Percentiles rank a stretch among this genome's conserved stretches.
phyloP scores from a whole-genome alignment of 2,113 vertebrate species.

The Geothlypis trichas region DNA sequence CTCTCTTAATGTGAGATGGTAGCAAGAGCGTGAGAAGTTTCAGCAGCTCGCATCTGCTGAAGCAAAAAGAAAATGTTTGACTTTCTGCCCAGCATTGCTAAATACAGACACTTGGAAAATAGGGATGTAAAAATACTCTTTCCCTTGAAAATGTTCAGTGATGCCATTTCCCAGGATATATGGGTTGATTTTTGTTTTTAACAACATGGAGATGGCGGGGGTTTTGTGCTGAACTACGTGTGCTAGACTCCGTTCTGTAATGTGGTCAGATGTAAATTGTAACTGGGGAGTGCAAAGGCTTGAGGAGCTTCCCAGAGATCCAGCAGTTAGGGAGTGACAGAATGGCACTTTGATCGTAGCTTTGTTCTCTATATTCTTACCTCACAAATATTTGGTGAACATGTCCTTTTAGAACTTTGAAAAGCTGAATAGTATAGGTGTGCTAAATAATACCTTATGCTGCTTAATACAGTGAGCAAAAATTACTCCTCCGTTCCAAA shows the following conservation, averaged over 20 bases:
- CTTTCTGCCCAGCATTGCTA: slow-evolving; percentile 54
- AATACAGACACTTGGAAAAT: slow-evolving; percentile 37
- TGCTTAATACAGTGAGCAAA: neutral
- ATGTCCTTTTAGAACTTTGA: neutral
- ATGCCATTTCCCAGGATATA: slow-evolving; percentile 38
- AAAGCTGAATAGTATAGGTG: neutral
- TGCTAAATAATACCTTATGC: neutral
- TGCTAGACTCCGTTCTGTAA: neutral
- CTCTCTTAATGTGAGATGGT: slow-evolving; percentile 4
- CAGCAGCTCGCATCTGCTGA: slow-evolving; percentile 12
- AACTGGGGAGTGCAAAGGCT: neutral
- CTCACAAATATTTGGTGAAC: neutral
- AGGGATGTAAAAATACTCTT: slow-evolving; percentile 38
- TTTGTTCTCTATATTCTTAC: neutral
- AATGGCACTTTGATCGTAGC: neutral
- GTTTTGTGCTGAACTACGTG: neutral
- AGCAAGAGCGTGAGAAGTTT: slow-evolving; percentile 62
- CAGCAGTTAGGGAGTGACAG: neutral
- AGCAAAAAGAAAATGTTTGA: slow-evolving; percentile 54
- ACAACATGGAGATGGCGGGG: neutral
- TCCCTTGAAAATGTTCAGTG: slow-evolving; percentile 43
- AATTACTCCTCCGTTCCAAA: neutral
- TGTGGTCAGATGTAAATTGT: neutral
- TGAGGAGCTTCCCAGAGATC: neutral
- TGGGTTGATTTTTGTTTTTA: neutral